phyloP scores from a whole-genome alignment of 2,888 invertebrate species.

The Oligia strigilis region DNA sequence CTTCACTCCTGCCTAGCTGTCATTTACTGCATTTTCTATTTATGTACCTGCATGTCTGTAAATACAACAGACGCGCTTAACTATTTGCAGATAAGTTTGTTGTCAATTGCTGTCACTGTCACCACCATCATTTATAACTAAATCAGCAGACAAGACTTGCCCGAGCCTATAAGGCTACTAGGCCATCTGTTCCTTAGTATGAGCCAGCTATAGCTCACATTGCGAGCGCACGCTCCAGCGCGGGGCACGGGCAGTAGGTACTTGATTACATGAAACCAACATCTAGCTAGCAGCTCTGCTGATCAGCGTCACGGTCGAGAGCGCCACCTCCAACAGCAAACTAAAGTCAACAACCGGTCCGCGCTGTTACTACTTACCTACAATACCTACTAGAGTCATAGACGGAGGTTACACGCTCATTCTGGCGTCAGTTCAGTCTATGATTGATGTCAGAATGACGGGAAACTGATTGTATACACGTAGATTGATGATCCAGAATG shows the following conservation, averaged over 20 bases:
- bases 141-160: not conserved
- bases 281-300: not conserved
- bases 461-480: too few relatives aligned
- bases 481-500: too few relatives aligned
- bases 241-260: not conserved
- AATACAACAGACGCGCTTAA: not conserved
- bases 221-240: not conserved
- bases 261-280: too few relatives aligned
- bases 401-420: too few relatives aligned
- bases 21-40: not conserved
- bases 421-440: too few relatives aligned
- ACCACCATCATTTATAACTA: not conserved
- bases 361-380: not conserved
- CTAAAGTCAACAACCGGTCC: not conserved
- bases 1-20: not conserved
- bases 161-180: not conserved
- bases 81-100: slow-evolving; percentile 17
- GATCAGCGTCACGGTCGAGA: not conserved
- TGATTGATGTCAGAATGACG: too few relatives aligned
- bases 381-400: too few relatives aligned
- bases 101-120: not conserved
- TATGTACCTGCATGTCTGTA: not conserved
- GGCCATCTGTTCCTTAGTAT: not conserved
- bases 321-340: not conserved
- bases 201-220: not conserved